Base-by-base conservation (phyloP, 2,797 vertebrate genomes). In the Macropodus opercularis region DNA sequence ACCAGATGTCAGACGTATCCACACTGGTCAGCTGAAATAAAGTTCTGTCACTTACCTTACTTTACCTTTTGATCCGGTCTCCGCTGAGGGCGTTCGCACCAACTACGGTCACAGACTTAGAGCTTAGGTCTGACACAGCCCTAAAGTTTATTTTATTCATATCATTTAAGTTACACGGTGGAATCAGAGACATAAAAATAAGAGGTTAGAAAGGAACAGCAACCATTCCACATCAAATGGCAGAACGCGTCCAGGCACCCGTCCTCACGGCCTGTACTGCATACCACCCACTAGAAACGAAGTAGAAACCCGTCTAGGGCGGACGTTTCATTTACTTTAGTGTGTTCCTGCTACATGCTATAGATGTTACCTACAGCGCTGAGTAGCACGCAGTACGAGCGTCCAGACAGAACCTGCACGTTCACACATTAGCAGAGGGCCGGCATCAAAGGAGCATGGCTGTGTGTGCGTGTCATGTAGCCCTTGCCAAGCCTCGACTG, bases 81-180 rank as follows among this genome's bases (percentile, higher is more conserved):
- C 35, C 32, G 63, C 9, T 0, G 26, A 41, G 18, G 14, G 5
- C 41, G 7, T 7, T 5, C 2, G 34, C 44, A 46, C 2, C 2
- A 63, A 44, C 0, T 44, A 69, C 11, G 1, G 19, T 10, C 61
- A 79, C 66, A 77, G 62, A 65, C 47, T 34, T 55, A 61, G 41
- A 66, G 57, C 74, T 81, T 62, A 74, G 75, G 74, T 87, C 84
- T 76, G 77, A 86, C 81, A 87, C 75, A 75, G 74, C 67, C 74
- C 77, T 77, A 63, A 76, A 76, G 19, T 85, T 85, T 81, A 76
- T 73, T 81, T 82, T 74, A 80, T 81, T 85, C 56, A 74, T 83
- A 72, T 84, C 60, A 76, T 81, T 85, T 75, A 83, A 84, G 81
- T 85, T 83, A 86, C 77, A 89, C 49, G 56, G 74, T 75, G 77